Conservation (phyloP, 2,888 invertebrate genomes). For the Dione juno region DNA sequence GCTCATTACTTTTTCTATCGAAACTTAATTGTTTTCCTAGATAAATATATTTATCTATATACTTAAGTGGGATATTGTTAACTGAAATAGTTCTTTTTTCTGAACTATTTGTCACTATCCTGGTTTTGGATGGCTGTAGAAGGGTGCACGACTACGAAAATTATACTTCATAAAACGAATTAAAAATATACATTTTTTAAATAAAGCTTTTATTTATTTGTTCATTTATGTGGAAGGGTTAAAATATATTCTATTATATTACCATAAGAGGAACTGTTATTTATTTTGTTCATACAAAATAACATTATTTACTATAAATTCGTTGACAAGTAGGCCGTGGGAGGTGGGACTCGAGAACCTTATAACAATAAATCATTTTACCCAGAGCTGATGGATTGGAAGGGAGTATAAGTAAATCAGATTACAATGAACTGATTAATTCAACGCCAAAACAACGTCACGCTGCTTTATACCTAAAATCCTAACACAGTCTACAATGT, state of each 20-base stretch:
- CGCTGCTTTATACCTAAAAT: neutral
- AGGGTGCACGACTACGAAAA: no score
- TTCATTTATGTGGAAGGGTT: neutral
- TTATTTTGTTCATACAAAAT: neutral
- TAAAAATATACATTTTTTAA: no score
- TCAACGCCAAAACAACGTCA: neutral
- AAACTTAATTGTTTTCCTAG: no score
- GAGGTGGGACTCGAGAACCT: neutral
- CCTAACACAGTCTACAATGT: neutral
- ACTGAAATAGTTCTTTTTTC: no score
- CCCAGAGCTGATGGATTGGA: slow-evolving; percentile 4
- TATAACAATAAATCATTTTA: slow-evolving; percentile 17
- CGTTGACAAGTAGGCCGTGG: slow-evolving; percentile 8
- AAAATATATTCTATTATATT: neutral
- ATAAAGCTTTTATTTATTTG: neutral
- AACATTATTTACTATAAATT: neutral
- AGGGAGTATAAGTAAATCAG: neutral
- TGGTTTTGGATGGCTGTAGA: no score
- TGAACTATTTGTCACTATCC: no score
- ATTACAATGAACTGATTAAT: slow-evolving; percentile 14
- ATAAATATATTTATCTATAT: no score
- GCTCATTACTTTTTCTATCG: no score
- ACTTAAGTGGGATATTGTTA: no score
- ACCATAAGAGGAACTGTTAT: neutral
- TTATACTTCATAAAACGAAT: no score